Base-by-base conservation (phyloP, 2,797 vertebrate genomes). In the Esox masquinongy region DNA sequence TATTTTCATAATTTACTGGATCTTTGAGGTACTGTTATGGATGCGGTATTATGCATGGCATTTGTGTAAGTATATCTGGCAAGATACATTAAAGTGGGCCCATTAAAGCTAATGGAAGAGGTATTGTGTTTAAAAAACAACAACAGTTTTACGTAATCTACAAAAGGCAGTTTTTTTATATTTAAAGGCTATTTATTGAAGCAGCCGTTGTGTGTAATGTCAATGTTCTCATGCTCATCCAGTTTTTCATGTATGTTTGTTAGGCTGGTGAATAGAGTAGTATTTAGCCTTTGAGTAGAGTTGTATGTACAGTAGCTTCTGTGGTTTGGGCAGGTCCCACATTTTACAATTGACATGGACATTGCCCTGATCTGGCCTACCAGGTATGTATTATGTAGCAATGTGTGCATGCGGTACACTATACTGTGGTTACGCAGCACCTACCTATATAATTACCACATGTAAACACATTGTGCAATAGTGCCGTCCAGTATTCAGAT, bases 111-210 rank as follows among this genome's bases (percentile, higher is more conserved):
- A 29, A 43, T 50, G 26, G 75, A 64, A 43, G 67, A 67, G 36
- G 56, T 72, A 66, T 74, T 71, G 43, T 72, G 61, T 69, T 69
- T 68, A 31, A 76, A 64, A 17, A 69, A 79, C 74, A 67, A 39
- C 12, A 2, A 12, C 9, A 4, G 43, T 79, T 68, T 53, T 71
- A 68, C 24, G 19, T 29, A n/a, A 11, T 39, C 36, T 76, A 61
- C 70, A 36, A 53, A 74, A 81, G 31, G 14, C 50, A 73, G 43
- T 36, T 31, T 69, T n/a, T 75, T 47, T 12, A 14, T 64, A 61
- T 73, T 68, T 76, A 76, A 50, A 72, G 70, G 43, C 22, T 74
- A 76, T 84, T 80, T 80, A 80, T 84, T 75, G 29, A 50, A 22
- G 43, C 43, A 19, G 56, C 74, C 73, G 63, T 56, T 50, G 72